Percentiles rank a stretch among this genome's conserved stretches.
phyloP scores from a whole-genome alignment of 2,888 invertebrate species.

The Furcula furcula region DNA sequence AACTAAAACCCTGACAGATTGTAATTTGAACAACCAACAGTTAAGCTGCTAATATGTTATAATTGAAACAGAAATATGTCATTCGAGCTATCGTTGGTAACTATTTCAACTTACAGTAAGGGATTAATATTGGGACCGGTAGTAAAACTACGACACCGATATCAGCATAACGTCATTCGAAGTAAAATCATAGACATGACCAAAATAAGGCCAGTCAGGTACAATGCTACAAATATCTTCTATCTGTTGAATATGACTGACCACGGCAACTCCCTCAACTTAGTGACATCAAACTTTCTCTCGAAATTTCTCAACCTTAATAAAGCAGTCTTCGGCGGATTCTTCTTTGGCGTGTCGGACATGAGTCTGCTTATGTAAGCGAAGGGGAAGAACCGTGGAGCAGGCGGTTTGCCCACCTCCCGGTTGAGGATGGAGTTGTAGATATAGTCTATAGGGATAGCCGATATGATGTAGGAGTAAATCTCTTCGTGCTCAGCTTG shows the following conservation, averaged over 20 bases:
- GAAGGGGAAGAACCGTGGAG: conserved; percentile 31
- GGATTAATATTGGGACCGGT: too few species aligned
- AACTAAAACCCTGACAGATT: too few species aligned
- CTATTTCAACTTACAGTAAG: too few species aligned
- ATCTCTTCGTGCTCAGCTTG: conserved; percentile 42
- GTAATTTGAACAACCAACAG: too few species aligned
- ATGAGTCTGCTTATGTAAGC: conserved; percentile 27
- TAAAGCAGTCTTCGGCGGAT: conserved; percentile 28
- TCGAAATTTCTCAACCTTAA: conserved; percentile 39
- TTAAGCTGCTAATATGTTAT: too few species aligned
- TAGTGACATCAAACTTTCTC: conserved; percentile 51
- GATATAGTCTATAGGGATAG: conserved; percentile 61
- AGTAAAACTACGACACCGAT: too few species aligned
- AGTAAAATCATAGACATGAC: too few species aligned
- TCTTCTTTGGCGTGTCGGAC: conserved; percentile 25
- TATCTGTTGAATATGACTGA: conserved; percentile 65
- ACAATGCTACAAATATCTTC: too few species aligned
- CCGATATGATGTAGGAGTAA: conserved; percentile 61
- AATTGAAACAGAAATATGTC: too few species aligned
- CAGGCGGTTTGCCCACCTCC: conserved; percentile 30
- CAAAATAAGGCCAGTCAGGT: too few species aligned
- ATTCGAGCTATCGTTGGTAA: too few species aligned
- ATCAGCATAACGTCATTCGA: too few species aligned
- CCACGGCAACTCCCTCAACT: conserved; percentile 61
- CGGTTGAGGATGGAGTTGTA: conserved; percentile 51